phyloP scores from a whole-genome alignment of 2,888 invertebrate genomes.

The Epistrophe eligans region DNA sequence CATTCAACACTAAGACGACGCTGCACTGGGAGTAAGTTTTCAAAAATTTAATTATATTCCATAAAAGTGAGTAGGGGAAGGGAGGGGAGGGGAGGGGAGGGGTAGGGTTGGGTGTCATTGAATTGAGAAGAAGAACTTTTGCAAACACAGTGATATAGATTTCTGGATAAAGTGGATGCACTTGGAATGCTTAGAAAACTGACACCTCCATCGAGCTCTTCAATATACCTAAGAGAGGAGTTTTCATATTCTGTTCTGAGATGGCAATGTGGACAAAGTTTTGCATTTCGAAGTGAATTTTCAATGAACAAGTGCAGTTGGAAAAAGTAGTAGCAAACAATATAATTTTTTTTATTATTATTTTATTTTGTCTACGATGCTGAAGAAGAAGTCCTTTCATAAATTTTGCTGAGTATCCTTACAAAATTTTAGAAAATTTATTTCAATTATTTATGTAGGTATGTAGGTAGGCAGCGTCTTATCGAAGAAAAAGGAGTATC shows the following conservation, averaged over 20 bases:
- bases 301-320: constrained; percentile 37
- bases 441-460: neutral
- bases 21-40: constrained; percentile 76
- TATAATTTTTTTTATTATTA: neutral
- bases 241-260: constrained; percentile 1
- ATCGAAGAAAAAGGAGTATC: neutral
- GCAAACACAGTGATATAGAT: constrained; percentile 3
- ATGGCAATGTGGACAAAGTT: constrained; percentile 42
- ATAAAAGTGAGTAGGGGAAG: neutral
- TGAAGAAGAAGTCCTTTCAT: constrained; percentile 23
- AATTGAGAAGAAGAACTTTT: constrained; percentile 6
- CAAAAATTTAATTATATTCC: constrained; percentile 39
- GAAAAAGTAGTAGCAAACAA: constrained; percentile 34
- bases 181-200: constrained; percentile 33
- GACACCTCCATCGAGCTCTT: constrained; percentile 44
- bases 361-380: constrained; percentile 1
- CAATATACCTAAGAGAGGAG: constrained; percentile 7
- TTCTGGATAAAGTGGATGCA: constrained; percentile 50
- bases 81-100: neutral
- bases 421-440: constrained; percentile 41
- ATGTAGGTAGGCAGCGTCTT: neutral
- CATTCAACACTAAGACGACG: constrained; percentile 78
- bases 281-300: constrained; percentile 27
- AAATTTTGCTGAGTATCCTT: constrained; percentile 44
- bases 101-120: neutral